A percentile compares a stretch with the other conserved stretches of the same genome.
Evolutionary conservation across 2,113 vertebrate species (phyloP).

Genomic region (Panurus biarmicus): DNA sequence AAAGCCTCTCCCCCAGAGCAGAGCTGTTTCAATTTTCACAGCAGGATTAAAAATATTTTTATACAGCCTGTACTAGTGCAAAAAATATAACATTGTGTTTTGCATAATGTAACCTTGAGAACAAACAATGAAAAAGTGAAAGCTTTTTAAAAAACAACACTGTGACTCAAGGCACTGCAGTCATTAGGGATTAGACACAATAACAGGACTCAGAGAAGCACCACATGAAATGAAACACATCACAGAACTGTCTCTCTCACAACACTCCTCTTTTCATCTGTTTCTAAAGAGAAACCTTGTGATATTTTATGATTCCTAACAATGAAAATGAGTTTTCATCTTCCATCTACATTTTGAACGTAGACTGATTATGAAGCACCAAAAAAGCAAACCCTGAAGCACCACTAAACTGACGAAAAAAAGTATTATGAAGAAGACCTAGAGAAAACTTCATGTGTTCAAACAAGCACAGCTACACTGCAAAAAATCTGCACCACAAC

Average conservation of each 20-base stretch:
- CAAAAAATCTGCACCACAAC: background rate
- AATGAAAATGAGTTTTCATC: background rate
- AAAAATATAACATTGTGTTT: background rate
- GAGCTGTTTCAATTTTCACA: background rate
- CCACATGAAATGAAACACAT: background rate
- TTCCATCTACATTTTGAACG: background rate
- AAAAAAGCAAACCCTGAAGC: background rate
- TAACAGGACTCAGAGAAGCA: background rate
- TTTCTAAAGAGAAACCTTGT: background rate
- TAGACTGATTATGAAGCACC: background rate
- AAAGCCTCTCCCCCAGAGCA: background rate
- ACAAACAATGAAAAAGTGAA: background rate
- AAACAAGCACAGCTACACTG: background rate
- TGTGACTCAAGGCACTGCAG: background rate
- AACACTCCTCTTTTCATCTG: background rate
- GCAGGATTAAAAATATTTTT: background rate
- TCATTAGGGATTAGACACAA: background rate
- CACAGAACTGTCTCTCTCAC: background rate
- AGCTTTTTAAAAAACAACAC: background rate
- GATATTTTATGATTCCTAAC: background rate
- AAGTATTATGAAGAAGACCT: background rate
- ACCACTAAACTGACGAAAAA: background rate
- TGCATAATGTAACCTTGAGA: constrained; percentile 7
- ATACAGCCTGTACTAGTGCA: background rate
- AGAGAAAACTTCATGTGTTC: background rate